phyloP scores from a whole-genome alignment of 2,797 vertebrate species.

The Bufotes viridis region DNA sequence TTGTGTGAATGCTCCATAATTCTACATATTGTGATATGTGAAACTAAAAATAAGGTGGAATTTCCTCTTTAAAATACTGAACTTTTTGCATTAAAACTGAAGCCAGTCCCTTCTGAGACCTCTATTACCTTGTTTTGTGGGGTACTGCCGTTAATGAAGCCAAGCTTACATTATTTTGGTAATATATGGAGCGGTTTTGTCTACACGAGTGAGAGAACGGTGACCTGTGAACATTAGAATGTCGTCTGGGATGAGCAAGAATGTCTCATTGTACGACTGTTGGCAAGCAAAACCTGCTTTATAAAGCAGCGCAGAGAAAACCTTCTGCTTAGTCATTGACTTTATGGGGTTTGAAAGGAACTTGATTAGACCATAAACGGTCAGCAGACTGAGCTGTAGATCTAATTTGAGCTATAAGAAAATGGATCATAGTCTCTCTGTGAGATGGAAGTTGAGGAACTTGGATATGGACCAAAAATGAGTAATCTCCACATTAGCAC shows the following conservation, averaged over 20 bases:
- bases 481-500: conserved; percentile 13
- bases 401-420: conserved; percentile 20
- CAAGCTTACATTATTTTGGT: neutral
- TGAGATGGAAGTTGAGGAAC: neutral
- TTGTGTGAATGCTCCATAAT: neutral
- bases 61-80: neutral
- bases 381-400: neutral
- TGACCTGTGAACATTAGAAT: conserved; percentile 10
- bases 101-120: neutral
- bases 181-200: conserved; percentile 9
- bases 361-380: conserved; percentile 46
- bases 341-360: conserved; percentile 25
- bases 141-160: too few species aligned
- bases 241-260: conserved; percentile 4
- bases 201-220: neutral
- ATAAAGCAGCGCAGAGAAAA: conserved; percentile 13
- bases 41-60: neutral
- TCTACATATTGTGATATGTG: neutral
- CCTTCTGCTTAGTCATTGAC: conserved; percentile 38
- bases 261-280: conserved; percentile 9
- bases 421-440: conserved; percentile 2
- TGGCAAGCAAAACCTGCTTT: neutral
- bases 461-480: conserved; percentile 23
- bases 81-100: neutral
- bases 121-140: neutral